A percentile compares a stretch with the other conserved stretches of the same genome.
phyloP scores from a whole-genome alignment of 1,140 invertebrate genomes.

The Latrodectus geometricus region DNA sequence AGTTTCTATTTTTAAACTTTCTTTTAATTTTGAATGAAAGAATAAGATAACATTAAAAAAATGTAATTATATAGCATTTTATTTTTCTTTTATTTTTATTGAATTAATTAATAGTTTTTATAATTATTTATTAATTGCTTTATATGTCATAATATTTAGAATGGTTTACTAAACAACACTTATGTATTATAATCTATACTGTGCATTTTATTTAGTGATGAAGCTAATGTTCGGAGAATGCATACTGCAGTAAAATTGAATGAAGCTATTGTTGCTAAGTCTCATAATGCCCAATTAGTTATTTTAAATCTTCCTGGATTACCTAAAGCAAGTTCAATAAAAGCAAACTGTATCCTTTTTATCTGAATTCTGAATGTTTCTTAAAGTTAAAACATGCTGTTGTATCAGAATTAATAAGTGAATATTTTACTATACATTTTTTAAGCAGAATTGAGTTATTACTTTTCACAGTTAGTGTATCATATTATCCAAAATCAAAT shows the following conservation, averaged over 20 bases:
- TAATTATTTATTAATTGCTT: no score
- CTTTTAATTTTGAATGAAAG: no score
- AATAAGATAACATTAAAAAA: no score
- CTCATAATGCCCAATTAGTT: conserved; percentile 95
- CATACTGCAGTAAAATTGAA: conserved; percentile 99
- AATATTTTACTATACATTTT: background rate
- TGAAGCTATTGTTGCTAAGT: conserved; percentile 96
- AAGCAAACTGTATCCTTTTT: conserved; percentile 62
- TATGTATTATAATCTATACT: no score
- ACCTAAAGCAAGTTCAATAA: conserved; percentile 71
- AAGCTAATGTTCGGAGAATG: conserved; percentile 97
- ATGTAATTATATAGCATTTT: no score
- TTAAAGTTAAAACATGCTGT: background rate
- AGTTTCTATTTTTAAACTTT: no score
- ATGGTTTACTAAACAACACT: no score
- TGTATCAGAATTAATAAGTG: background rate
- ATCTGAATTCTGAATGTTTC: background rate
- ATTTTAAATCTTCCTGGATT: conserved; percentile 98
- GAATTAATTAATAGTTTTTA: no score
- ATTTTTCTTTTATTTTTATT: no score
- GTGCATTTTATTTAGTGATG: conserved; percentile 72
- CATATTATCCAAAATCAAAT: no score
- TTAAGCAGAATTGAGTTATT: background rate
- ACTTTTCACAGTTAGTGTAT: background rate
- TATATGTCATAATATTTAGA: no score